Conservation (phyloP, 1,140 invertebrate genomes). For the Zaprionus gabonicus region DNA sequence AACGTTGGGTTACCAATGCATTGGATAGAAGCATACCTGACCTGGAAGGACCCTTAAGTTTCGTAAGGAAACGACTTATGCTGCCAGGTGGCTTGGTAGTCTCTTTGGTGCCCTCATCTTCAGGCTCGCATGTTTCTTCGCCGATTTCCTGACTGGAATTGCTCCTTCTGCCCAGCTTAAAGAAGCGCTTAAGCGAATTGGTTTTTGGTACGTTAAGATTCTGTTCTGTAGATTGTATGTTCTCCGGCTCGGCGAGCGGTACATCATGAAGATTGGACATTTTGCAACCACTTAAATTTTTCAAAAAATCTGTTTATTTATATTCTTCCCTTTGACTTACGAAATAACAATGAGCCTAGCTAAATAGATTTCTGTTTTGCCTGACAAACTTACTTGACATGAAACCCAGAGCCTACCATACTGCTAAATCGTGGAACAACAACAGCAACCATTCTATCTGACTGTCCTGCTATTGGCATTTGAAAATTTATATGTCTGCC, state of each 20-base stretch:
- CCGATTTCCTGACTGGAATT: not conserved
- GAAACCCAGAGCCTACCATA: conserved; percentile 46
- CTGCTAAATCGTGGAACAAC: conserved; percentile 11
- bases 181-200: conserved; percentile 64
- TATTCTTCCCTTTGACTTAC: conserved; percentile 44
- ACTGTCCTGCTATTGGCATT: conserved; percentile 25
- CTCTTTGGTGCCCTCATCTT: conserved; percentile 32
- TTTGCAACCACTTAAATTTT: conserved; percentile 46
- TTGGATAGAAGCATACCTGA: conserved; percentile 22
- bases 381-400: not conserved
- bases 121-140: conserved; percentile 28
- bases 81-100: conserved; percentile 16
- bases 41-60: conserved; percentile 22
- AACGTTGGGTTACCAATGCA: not conserved
- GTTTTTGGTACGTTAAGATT: conserved; percentile 18
- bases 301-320: conserved; percentile 29
- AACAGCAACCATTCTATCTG: not conserved
- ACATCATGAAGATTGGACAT: conserved; percentile 67
- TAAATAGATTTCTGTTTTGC: conserved; percentile 15
- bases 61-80: conserved; percentile 43
- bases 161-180: conserved; percentile 59
- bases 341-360: conserved; percentile 59
- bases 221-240: conserved; percentile 12
- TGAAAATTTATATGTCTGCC: conserved; percentile 51
- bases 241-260: conserved; percentile 40